Evolutionary conservation across 2,888 invertebrate species (phyloP).

Genomic region (Caenorhabditis sp.): DNA sequence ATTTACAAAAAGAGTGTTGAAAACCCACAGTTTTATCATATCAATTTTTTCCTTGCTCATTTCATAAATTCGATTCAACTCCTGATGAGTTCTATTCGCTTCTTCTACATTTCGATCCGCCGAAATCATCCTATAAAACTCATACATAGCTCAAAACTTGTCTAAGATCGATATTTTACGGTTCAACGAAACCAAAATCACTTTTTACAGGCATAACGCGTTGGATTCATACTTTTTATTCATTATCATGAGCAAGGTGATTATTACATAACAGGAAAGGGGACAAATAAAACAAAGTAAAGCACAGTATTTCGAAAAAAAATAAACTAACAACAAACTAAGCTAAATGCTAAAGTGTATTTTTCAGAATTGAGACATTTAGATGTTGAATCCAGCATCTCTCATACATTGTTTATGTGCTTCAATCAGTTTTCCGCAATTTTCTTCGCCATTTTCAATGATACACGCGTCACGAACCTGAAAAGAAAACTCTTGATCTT

Average conservation of each 20-base stretch:
- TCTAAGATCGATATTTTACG: not conserved
- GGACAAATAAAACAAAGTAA: too few species aligned
- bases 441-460: constrained; percentile 79
- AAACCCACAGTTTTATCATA: constrained; percentile 9
- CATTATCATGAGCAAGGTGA: not conserved
- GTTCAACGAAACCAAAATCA: constrained; percentile 4
- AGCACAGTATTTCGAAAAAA: not conserved
- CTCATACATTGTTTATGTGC: constrained; percentile 97
- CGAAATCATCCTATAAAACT: not conserved
- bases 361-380: constrained; percentile 70
- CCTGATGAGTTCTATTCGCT: constrained; percentile 15
- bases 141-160: too few species aligned
- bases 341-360: constrained; percentile 3
- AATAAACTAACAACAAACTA: constrained; percentile 4
- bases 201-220: not conserved
- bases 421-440: constrained; percentile 88
- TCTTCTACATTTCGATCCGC: constrained; percentile 13
- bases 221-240: too few species aligned
- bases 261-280: not conserved
- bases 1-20: too few species aligned
- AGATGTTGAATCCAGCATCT: constrained; percentile 92
- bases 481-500: too few species aligned
- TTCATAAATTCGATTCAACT: constrained; percentile 25
- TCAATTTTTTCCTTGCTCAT: constrained; percentile 23
- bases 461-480: constrained; percentile 73